Base-by-base conservation (phyloP, 2,113 vertebrate genomes). In the Leptodactylus fuscus region DNA sequence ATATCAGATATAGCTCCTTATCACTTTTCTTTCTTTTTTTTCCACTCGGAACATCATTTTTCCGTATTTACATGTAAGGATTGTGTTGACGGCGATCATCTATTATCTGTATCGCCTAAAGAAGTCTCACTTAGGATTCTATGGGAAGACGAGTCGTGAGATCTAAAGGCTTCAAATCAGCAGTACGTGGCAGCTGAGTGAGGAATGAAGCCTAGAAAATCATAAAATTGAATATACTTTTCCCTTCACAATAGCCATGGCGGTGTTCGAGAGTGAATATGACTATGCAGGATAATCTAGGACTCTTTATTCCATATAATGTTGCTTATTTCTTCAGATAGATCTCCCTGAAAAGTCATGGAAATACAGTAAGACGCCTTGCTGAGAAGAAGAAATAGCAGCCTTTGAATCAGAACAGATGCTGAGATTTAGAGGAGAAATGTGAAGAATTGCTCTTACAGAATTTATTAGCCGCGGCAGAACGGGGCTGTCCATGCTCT, bases 361-460 rank as follows among this genome's bases (percentile, higher is more conserved):
- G 65, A 69, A 38, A 38, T 38, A 22, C 65, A 38, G 65, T 36
- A 38, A 69, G 65, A 69, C 18, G 8, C 22, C 65, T 69, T 22
- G 65, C 65, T 69, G 32, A 22, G 34, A 38, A 34, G 65, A 69
- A 69, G 15, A 69, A 69, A 69, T 69, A 38, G 65, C 65, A 69
- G 32, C 16, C 65, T 22, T 69, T 69, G 65, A 69, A 69, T 69
- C 65, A 36, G 65, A 22, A 69, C 18, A 69, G 34, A 69, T 38
- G 65, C 65, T 22, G 65, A 69, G 65, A 69, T 69, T 38, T 69
- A 20, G 65, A 69, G 32, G 34, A 69, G 34, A 69, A 69, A 69
- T 69, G 65, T 69, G 5, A 67, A 36, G 62, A 34, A 34, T 36
- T 67, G 15, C 29, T 6, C 29, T 36, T 9, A 38, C 65, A 36